These are phyloP conservation scores for Remorina albescens DNA, from an alignment of 2,797 vertebrate genomes.

Conservation along the genomic window DNA sequence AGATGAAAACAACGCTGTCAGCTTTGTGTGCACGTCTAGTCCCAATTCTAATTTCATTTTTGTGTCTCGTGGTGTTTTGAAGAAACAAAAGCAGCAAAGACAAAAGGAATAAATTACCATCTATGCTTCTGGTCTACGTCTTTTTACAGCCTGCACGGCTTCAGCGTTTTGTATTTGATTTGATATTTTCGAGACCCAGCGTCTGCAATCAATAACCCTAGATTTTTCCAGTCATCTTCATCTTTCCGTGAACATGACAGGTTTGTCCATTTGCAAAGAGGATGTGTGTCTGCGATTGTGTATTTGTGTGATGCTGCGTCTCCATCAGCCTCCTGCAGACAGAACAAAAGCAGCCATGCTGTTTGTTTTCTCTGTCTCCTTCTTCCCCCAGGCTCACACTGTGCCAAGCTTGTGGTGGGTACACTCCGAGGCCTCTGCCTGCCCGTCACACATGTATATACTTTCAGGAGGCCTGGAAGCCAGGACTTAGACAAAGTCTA, in stretches of 20 bases:
- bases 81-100: constrained; percentile 61
- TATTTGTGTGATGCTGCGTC: constrained; percentile 41
- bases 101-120: constrained; percentile 54
- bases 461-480: constrained; percentile 53
- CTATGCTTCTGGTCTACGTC: background rate
- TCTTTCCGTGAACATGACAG: constrained; percentile 26
- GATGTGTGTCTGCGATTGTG: constrained; percentile 10
- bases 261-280: constrained; percentile 39
- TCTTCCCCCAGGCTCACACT: constrained; percentile 43
- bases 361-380: constrained; percentile 43
- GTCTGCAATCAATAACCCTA: constrained; percentile 33
- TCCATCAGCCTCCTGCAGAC: constrained; percentile 61
- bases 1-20: constrained; percentile 64
- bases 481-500: constrained; percentile 31
- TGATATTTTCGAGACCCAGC: constrained; percentile 37
- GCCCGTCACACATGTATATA: constrained; percentile 36
- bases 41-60: constrained; percentile 55
- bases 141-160: constrained; percentile 14
- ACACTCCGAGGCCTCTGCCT: constrained; percentile 41
- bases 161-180: constrained; percentile 23
- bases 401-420: constrained; percentile 52
- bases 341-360: constrained; percentile 49
- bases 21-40: constrained; percentile 43
- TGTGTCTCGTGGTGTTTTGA: constrained; percentile 32
- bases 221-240: constrained; percentile 13